Conservation (phyloP, 1,140 invertebrate species). For the Pemphigus obesinymphae region DNA sequence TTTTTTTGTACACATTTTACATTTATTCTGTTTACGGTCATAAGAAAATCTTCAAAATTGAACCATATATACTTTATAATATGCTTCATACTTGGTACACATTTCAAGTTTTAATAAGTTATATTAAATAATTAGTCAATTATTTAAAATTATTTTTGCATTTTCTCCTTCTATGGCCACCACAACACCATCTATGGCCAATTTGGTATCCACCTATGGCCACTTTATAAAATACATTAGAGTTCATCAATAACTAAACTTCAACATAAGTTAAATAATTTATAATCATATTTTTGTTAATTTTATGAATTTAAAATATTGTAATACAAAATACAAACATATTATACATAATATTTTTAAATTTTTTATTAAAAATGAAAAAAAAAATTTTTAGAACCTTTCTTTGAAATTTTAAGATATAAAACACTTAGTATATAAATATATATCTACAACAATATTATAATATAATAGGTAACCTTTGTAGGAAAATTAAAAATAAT, state of each 20-base stretch:
- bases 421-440: too few relatives aligned
- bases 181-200: not conserved
- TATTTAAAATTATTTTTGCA: not conserved
- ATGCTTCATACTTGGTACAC: not conserved
- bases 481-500: too few relatives aligned
- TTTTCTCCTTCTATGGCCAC: not conserved
- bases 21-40: not conserved
- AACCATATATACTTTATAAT: not conserved
- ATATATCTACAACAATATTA: too few relatives aligned
- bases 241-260: too few relatives aligned
- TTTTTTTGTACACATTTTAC: not conserved
- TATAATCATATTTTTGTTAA: not conserved
- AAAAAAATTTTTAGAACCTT: too few relatives aligned
- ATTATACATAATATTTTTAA: too few relatives aligned
- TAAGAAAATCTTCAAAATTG: not conserved
- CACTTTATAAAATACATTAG: too few relatives aligned
- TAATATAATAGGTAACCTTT: too few relatives aligned
- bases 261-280: not conserved
- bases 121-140: not conserved
- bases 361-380: not conserved
- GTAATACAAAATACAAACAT: too few relatives aligned
- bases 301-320: not conserved
- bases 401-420: too few relatives aligned
- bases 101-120: not conserved
- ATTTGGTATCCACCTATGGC: not conserved